Percentiles rank a stretch among this genome's conserved stretches.
These are phyloP conservation scores for Caenorhabditis sp. DNA, from an alignment of 2,888 invertebrate species.

Conservation along the genomic window DNA sequence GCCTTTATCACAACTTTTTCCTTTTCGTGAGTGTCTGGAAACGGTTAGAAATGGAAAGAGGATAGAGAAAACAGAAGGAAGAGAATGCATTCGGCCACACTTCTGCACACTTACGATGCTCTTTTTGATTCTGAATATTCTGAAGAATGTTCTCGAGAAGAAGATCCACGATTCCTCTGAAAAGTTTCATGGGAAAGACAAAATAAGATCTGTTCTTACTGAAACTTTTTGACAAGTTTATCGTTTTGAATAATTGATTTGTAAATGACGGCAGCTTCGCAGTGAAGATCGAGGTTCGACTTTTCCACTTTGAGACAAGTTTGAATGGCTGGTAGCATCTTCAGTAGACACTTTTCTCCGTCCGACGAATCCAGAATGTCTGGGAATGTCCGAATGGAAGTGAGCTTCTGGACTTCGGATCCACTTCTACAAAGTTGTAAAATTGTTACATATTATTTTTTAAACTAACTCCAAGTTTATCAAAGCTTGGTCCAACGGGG, in stretches of 20 bases:
- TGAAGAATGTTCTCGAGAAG: constrained; percentile 70
- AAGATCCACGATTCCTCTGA: constrained; percentile 68
- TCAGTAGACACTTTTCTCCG: constrained; percentile 66
- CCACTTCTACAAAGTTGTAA: too few relatives aligned
- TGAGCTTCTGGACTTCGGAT: constrained; percentile 70
- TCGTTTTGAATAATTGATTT: constrained; percentile 72
- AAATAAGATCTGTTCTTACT: constrained; percentile 46
- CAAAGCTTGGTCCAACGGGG: constrained; percentile 61
- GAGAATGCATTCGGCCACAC: too few relatives aligned
- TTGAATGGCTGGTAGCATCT: constrained; percentile 68
- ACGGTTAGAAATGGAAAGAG: constrained; percentile 40
- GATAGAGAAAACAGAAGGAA: too few relatives aligned
- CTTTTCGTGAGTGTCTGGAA: constrained; percentile 53
- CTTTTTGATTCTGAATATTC: constrained; percentile 72
- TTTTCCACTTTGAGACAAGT: constrained; percentile 63
- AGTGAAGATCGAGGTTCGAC: constrained; percentile 74
- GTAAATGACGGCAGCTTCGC: constrained; percentile 76
- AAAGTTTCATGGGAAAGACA: not conserved
- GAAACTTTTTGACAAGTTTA: constrained; percentile 59
- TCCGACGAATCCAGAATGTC: constrained; percentile 69
- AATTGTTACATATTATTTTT: not conserved
- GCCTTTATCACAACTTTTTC: constrained; percentile 57
- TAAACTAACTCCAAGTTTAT: constrained; percentile 38
- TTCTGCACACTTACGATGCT: constrained; percentile 75
- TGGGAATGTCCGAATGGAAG: constrained; percentile 69